phyloP scores from a whole-genome alignment of 92 coral and sea anemone species.

The Metridium senile region DNA sequence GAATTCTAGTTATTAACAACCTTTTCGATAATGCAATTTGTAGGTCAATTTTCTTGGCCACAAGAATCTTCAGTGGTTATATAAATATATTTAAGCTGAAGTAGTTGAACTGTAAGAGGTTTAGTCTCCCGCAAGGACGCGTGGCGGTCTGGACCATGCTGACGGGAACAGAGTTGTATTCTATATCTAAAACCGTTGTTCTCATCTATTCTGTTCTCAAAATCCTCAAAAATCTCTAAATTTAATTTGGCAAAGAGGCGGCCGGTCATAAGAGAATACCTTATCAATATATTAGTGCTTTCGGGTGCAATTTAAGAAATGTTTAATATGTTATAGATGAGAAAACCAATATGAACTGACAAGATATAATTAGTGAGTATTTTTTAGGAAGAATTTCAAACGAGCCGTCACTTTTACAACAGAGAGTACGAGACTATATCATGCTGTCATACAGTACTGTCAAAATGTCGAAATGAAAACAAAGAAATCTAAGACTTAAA shows the following conservation, averaged over 20 bases:
- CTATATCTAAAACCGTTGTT: too few relatives aligned
- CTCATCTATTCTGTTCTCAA: too few relatives aligned
- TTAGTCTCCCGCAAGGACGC: neutral
- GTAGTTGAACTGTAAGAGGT: neutral
- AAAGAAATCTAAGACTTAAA: neutral
- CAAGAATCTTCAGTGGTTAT: conserved; percentile 3
- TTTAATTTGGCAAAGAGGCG: too few relatives aligned
- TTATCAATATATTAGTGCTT: neutral
- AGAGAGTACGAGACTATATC: neutral
- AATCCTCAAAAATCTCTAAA: too few relatives aligned
- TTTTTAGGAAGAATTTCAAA: neutral
- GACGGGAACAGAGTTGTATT: too few relatives aligned
- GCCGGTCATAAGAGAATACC: neutral
- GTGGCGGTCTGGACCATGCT: neutral
- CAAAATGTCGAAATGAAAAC: neutral
- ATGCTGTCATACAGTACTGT: neutral
- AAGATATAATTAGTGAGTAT: neutral
- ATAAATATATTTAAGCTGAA: neutral
- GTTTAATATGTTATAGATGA: conserved; percentile 11
- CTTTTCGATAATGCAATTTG: neutral
- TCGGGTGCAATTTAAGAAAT: neutral
- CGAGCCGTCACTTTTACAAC: neutral
- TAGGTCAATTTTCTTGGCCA: neutral
- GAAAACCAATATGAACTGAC: conserved; percentile 10
- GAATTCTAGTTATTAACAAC: neutral